phyloP scores from a whole-genome alignment of 1,140 invertebrate genomes.

The Drosophila sechellia region DNA sequence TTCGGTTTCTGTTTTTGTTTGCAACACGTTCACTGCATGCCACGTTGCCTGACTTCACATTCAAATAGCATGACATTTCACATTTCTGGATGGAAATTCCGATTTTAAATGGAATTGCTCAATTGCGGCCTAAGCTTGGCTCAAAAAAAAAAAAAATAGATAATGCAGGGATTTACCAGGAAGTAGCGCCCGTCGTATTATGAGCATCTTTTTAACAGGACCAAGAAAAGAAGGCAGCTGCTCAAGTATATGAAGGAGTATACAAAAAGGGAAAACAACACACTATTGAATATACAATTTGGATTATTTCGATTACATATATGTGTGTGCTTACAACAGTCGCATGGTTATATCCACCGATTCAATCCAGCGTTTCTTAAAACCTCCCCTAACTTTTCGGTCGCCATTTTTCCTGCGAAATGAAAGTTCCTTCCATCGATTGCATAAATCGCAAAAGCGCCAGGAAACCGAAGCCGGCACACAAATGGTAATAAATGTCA shows the following conservation, averaged over 20 bases:
- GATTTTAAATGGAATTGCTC: slow-evolving; percentile 47
- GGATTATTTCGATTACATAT: no score
- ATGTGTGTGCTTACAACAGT: no score
- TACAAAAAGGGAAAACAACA: neutral
- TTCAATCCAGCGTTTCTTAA: slow-evolving; percentile 10
- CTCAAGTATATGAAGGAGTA: neutral
- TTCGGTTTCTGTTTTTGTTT: slow-evolving; percentile 61
- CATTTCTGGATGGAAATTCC: slow-evolving; percentile 49
- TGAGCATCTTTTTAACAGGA: slow-evolving; percentile 8
- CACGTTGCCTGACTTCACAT: slow-evolving; percentile 55
- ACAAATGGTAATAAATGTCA: slow-evolving; percentile 76
- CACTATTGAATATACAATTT: no score
- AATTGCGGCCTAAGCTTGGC: slow-evolving; percentile 42
- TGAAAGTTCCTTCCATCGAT: slow-evolving; percentile 37
- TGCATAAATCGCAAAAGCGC: slow-evolving; percentile 68
- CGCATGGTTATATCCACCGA: neutral
- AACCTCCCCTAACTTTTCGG: slow-evolving; percentile 26
- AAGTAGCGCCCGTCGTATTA: slow-evolving; percentile 9
- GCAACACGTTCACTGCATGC: slow-evolving; percentile 65
- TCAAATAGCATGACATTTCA: slow-evolving; percentile 67
- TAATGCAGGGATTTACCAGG: slow-evolving; percentile 33
- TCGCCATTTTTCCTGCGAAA: slow-evolving; percentile 44
- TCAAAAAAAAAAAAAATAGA: slow-evolving; percentile 20
- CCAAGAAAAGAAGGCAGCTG: slow-evolving; percentile 5
- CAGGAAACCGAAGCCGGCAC: slow-evolving; percentile 61